These are phyloP conservation scores for Oscheius sp. DNA, from an alignment of 2,888 invertebrate species.

Conservation along the genomic window DNA sequence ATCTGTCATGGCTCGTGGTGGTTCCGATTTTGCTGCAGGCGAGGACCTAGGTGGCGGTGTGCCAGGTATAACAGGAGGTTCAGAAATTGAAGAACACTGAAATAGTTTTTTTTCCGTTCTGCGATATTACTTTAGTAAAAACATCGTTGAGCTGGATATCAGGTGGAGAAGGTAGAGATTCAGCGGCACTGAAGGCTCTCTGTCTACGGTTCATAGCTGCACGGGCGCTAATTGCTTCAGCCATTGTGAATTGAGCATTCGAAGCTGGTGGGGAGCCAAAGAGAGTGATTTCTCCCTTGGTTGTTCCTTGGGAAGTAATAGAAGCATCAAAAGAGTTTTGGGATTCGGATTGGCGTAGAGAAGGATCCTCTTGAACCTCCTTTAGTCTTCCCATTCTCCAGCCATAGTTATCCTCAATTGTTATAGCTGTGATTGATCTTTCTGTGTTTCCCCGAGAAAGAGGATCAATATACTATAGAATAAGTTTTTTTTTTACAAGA, in stretches of 20 bases:
- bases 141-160: background rate
- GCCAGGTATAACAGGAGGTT: slow-evolving; percentile 3
- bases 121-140: background rate
- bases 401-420: slow-evolving; percentile 32
- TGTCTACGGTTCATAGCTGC: background rate
- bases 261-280: slow-evolving; percentile 61
- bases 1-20: slow-evolving; percentile 30
- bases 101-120: background rate
- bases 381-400: slow-evolving; percentile 33
- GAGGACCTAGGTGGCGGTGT: slow-evolving; percentile 8
- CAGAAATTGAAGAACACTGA: slow-evolving; percentile 8
- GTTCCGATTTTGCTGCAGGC: slow-evolving; percentile 36
- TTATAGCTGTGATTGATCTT: slow-evolving; percentile 29
- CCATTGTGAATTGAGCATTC: slow-evolving; percentile 32
- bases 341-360: slow-evolving; percentile 7
- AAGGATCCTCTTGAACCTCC: slow-evolving; percentile 34
- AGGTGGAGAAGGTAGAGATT: background rate
- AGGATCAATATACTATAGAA: slow-evolving; percentile 64
- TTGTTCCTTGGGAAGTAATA: slow-evolving; percentile 7
- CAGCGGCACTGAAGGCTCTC: background rate
- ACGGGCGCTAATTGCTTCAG: slow-evolving; percentile 12
- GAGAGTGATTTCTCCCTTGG: slow-evolving; percentile 45
- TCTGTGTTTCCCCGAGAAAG: slow-evolving; percentile 64
- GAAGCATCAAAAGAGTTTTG: slow-evolving; percentile 25
- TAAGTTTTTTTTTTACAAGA: background rate